Evolutionary conservation across 2,888 invertebrate genomes (phyloP).

Genomic region (Silvanus unidentatus): DNA sequence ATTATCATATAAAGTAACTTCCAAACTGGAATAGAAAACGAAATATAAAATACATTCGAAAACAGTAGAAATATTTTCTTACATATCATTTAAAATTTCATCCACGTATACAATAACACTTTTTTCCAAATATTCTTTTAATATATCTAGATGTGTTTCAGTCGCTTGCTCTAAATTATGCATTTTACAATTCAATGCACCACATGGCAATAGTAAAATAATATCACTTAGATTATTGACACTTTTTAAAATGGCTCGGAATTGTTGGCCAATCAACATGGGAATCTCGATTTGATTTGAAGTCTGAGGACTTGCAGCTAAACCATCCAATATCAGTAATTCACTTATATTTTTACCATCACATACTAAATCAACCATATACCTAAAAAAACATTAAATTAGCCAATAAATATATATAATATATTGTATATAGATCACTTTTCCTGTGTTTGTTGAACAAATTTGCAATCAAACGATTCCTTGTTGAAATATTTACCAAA

Average conservation of each 20-base stretch:
- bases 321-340: conserved; percentile 29
- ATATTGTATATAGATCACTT: conserved; percentile 38
- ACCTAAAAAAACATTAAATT: not conserved
- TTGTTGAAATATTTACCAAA: conserved; percentile 59
- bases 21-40: conserved; percentile 48
- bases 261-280: conserved; percentile 45
- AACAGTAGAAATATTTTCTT: no score
- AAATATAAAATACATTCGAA: conserved; percentile 1
- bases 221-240: conserved; percentile 45
- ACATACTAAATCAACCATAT: conserved; percentile 22
- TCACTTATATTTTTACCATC: conserved; percentile 28
- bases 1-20: conserved; percentile 59
- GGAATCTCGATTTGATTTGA: no score
- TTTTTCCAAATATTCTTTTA: conserved; percentile 50
- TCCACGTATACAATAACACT: conserved; percentile 47
- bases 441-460: conserved; percentile 48
- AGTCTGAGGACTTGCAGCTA: conserved; percentile 21
- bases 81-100: conserved; percentile 43
- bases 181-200: conserved; percentile 48
- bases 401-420: not conserved
- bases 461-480: conserved; percentile 54
- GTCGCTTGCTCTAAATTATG: conserved; percentile 49
- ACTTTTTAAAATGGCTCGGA: conserved; percentile 44
- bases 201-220: conserved; percentile 45
- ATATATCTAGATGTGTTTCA: conserved; percentile 46